phyloP scores from a whole-genome alignment of 2,797 vertebrate genomes.

The Glossophaga mutica region DNA sequence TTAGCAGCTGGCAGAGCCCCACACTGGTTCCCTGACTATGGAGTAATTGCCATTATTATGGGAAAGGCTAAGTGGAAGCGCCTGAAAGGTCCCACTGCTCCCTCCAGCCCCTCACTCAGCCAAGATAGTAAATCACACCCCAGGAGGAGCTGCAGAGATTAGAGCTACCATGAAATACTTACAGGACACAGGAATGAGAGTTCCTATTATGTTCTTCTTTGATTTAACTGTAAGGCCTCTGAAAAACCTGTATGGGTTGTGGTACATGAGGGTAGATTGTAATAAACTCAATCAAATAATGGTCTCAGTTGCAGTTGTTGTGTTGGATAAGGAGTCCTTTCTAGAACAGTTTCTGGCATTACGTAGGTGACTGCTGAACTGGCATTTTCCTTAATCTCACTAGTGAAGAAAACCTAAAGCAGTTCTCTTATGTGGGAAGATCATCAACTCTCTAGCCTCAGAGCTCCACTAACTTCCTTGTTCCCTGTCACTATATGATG shows the following conservation, averaged over 20 bases:
- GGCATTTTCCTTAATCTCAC: background rate
- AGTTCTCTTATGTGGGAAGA: background rate
- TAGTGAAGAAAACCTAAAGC: background rate
- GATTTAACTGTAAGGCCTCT: background rate
- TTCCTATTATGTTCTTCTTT: background rate
- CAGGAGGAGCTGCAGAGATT: background rate
- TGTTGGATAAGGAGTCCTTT: background rate
- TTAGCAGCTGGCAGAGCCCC: background rate
- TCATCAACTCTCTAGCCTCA: background rate
- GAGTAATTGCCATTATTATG: background rate
- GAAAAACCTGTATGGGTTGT: background rate
- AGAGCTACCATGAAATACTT: background rate
- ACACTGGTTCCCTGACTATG: background rate
- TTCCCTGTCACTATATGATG: background rate
- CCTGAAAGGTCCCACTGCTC: background rate
- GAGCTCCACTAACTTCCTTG: background rate
- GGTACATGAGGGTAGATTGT: background rate
- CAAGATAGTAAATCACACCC: background rate
- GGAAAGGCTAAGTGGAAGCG: background rate
- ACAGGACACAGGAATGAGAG: background rate
- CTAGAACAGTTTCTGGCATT: background rate
- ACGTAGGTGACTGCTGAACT: background rate
- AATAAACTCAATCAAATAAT: background rate
- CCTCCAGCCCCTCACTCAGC: background rate
- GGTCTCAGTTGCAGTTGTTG: background rate